phyloP scores from a whole-genome alignment of 2,888 invertebrate species.

The Tachina fera region DNA sequence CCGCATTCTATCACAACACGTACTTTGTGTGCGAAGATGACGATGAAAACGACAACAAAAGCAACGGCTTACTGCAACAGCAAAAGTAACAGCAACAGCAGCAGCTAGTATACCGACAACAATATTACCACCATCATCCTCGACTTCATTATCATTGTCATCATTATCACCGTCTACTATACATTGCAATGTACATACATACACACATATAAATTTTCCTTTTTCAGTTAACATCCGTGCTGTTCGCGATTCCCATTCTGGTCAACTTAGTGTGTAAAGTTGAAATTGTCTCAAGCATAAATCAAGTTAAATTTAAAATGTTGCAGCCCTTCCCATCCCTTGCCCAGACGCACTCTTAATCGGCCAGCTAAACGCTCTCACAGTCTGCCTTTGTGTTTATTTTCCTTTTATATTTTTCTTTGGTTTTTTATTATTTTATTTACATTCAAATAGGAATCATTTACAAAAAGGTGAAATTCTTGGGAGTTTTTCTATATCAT shows the following conservation, averaged over 20 bases:
- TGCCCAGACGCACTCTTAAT: background rate
- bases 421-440: slow-evolving; percentile 60
- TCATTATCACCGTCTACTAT: slow-evolving; percentile 5
- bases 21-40: slow-evolving; percentile 71
- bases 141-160: slow-evolving; percentile 33
- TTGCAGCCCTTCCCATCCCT: background rate
- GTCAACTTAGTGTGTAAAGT: slow-evolving; percentile 70
- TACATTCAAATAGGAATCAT: slow-evolving; percentile 67
- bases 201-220: slow-evolving; percentile 63
- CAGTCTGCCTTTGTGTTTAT: slow-evolving; percentile 6
- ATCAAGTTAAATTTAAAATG: slow-evolving; percentile 70
- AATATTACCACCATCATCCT: slow-evolving; percentile 46
- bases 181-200: slow-evolving; percentile 57
- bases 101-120: slow-evolving; percentile 55
- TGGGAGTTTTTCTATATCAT: slow-evolving; percentile 42
- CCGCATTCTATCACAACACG: slow-evolving; percentile 72
- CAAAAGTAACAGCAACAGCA: slow-evolving; percentile 48
- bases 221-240: slow-evolving; percentile 71
- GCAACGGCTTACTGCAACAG: slow-evolving; percentile 35
- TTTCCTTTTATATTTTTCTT: slow-evolving; percentile 26
- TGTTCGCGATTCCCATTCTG: slow-evolving; percentile 71
- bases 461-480: slow-evolving; percentile 68
- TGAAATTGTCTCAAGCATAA: slow-evolving; percentile 71
- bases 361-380: slow-evolving; percentile 28
- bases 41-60: slow-evolving; percentile 70